Percentiles rank a stretch among this genome's conserved stretches.
These are phyloP conservation scores for Sinocyclocheilus anophthalmus DNA, from an alignment of 2,113 vertebrate species.

Conservation along the genomic window DNA sequence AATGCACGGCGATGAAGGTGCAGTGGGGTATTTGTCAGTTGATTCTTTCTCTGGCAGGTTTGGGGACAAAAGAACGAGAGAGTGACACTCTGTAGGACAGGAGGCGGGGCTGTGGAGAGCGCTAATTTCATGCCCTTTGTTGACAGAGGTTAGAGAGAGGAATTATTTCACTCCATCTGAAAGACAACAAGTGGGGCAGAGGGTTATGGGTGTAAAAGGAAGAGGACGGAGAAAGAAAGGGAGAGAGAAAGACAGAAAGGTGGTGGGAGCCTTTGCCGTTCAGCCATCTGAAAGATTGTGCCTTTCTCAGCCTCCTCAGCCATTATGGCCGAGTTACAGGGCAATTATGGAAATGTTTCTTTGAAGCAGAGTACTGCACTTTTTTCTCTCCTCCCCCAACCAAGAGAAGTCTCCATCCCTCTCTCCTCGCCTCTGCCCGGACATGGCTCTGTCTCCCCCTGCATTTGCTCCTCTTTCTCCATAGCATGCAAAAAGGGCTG, in stretches of 20 bases:
- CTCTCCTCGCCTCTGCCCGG: conserved; percentile 61
- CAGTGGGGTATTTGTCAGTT: neutral
- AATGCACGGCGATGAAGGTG: neutral
- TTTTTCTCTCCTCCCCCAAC: conserved; percentile 53
- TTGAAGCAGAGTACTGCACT: conserved; percentile 85
- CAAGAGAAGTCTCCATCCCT: conserved; percentile 41
- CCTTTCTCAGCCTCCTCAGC: conserved; percentile 88
- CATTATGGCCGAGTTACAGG: conserved; percentile 94
- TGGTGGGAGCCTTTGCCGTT: conserved; percentile 85
- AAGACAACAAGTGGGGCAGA: conserved; percentile 89
- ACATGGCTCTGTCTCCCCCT: conserved; percentile 60
- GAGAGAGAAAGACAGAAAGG: conserved; percentile 73
- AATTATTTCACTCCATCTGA: conserved; percentile 85
- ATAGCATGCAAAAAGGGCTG: conserved; percentile 46
- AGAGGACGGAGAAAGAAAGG: conserved; percentile 53
- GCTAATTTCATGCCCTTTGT: conserved; percentile 91
- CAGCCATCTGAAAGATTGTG: conserved; percentile 91
- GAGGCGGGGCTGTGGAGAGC: conserved; percentile 74
- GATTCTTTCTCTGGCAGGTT: conserved; percentile 63
- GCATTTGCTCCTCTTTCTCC: conserved; percentile 57
- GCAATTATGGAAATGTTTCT: conserved; percentile 98
- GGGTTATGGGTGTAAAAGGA: conserved; percentile 72
- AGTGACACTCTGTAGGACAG: conserved; percentile 78
- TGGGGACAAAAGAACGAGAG: conserved; percentile 81
- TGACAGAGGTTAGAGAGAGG: conserved; percentile 78